Percentiles rank a stretch among this genome's conserved stretches.
Conservation (phyloP, 2,888 invertebrate species). For the Thumatha senex region DNA sequence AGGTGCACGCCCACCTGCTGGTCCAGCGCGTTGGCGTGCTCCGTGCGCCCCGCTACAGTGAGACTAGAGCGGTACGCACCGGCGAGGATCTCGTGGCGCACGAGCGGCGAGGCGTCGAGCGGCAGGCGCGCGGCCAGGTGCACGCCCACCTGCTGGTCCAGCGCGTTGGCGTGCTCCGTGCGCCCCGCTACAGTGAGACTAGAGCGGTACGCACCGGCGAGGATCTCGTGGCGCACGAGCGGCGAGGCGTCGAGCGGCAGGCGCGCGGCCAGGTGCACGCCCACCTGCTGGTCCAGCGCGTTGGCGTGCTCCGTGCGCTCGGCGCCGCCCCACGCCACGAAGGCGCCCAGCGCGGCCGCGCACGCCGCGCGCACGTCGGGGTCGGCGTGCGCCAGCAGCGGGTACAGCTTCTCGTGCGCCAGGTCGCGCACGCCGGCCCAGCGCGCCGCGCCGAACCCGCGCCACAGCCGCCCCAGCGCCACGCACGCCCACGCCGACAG, state of each 20-base stretch:
- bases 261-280: slow-evolving; percentile 91
- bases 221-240: slow-evolving; percentile 93
- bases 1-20: slow-evolving; percentile 95
- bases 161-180: slow-evolving; percentile 96
- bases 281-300: slow-evolving; percentile 96
- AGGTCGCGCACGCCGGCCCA: slow-evolving; percentile 98
- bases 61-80: no score
- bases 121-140: slow-evolving; percentile 90
- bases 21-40: slow-evolving; percentile 97
- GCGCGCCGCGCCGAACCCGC: slow-evolving; percentile 89
- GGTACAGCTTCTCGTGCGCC: slow-evolving; percentile 97
- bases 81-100: slow-evolving; percentile 93
- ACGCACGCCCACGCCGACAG: slow-evolving; percentile 95
- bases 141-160: slow-evolving; percentile 96
- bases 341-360: slow-evolving; percentile 97
- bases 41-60: slow-evolving; percentile 93
- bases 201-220: slow-evolving; percentile 84
- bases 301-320: slow-evolving; percentile 96
- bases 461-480: slow-evolving; percentile 95
- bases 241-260: slow-evolving; percentile 92
- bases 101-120: slow-evolving; percentile 94
- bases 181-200: slow-evolving; percentile 85
- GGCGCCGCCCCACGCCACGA: slow-evolving; percentile 92
- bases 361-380: slow-evolving; percentile 84
- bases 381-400: slow-evolving; percentile 89